Evolutionary conservation across 1,140 invertebrate genomes (phyloP).

Genomic region (Bursaphelenchus mucronatus): DNA sequence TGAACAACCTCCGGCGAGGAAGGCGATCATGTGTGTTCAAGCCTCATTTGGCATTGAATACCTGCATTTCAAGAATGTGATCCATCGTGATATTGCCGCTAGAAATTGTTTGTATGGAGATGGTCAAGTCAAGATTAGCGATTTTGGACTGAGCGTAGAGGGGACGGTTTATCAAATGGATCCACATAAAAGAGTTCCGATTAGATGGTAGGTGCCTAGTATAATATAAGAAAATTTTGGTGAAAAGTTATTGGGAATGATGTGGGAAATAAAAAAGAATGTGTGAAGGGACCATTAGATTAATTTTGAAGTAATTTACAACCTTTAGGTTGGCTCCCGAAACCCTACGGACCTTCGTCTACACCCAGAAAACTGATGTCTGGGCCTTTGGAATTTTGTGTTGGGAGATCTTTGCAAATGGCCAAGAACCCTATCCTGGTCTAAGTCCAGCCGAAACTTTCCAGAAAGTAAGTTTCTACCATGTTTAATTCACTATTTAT

Average conservation of each 20-base stretch:
- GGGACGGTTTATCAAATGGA: constrained; percentile 39
- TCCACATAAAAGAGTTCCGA: constrained; percentile 27
- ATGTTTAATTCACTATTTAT: no score
- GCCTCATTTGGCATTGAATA: constrained; percentile 45
- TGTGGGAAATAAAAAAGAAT: no score
- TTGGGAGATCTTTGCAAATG: constrained; percentile 41
- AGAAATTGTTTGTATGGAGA: constrained; percentile 42
- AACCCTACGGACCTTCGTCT: constrained; percentile 23
- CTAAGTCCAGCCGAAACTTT: constrained; percentile 31
- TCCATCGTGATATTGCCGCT: constrained; percentile 48
- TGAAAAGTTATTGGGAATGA: no score
- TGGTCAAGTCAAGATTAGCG: constrained; percentile 39
- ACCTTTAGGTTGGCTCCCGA: constrained; percentile 22
- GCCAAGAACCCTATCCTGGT: constrained; percentile 41
- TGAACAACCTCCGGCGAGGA: constrained; percentile 13
- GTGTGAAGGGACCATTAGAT: no score
- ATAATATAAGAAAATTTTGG: no score
- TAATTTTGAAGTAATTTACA: no score
- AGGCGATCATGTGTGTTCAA: constrained; percentile 41
- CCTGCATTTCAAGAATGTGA: constrained; percentile 39
- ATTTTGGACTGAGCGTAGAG: constrained; percentile 37
- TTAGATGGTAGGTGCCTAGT: constrained; percentile 23
- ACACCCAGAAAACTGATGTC: constrained; percentile 40
- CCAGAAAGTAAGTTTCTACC: no score
- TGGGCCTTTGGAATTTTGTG: constrained; percentile 40